These are phyloP conservation scores for Caenorhabditis plicata DNA, from an alignment of 2,888 invertebrate species.

Conservation along the genomic window DNA sequence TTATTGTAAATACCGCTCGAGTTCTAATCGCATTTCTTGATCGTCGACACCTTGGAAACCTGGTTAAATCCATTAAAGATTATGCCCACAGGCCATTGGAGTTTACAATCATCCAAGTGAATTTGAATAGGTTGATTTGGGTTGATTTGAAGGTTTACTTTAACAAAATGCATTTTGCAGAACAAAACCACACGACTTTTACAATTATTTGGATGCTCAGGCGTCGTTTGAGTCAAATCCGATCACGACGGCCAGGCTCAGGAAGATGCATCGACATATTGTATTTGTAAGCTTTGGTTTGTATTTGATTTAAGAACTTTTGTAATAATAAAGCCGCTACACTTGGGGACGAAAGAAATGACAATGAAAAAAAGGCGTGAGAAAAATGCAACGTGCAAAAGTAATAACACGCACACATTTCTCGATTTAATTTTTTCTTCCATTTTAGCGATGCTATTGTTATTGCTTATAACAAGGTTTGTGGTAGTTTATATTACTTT, in stretches of 20 bases:
- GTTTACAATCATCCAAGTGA: constrained; percentile 22
- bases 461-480: too few species aligned
- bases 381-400: too few species aligned
- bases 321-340: too few species aligned
- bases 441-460: too few species aligned
- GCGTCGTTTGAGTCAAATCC: constrained; percentile 14
- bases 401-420: too few species aligned
- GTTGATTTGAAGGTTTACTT: neutral
- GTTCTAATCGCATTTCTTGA: constrained; percentile 24
- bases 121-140: constrained; percentile 18
- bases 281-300: too few species aligned
- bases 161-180: constrained; percentile 1
- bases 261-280: constrained; percentile 23
- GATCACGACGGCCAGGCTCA: constrained; percentile 13
- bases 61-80: constrained; percentile 23
- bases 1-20: constrained; percentile 18
- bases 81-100: constrained; percentile 21
- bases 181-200: constrained; percentile 7
- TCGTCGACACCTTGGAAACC: constrained; percentile 10
- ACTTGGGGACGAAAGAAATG: too few species aligned
- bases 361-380: too few species aligned
- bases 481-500: too few species aligned
- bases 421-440: too few species aligned
- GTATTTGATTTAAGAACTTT: too few species aligned
- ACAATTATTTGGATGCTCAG: constrained; percentile 9